Evolutionary conservation across 2,888 invertebrate species (phyloP).

Genomic region (Melangyna quadrimaculata): DNA sequence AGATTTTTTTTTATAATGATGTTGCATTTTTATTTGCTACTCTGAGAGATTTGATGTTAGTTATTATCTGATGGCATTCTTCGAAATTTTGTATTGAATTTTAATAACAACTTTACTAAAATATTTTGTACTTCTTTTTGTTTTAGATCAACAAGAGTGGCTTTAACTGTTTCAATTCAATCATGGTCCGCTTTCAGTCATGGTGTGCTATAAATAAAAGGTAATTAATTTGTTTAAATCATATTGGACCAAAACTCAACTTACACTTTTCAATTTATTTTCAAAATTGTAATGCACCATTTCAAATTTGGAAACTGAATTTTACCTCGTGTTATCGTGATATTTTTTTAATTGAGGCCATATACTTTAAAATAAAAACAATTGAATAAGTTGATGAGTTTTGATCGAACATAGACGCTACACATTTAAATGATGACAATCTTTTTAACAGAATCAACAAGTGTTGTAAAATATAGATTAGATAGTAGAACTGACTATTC

Average conservation of each 20-base stretch:
- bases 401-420: background rate
- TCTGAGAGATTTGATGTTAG: slow-evolving; percentile 39
- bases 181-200: too few species aligned
- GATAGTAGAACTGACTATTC: slow-evolving; percentile 61
- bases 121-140: background rate
- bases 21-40: slow-evolving; percentile 47
- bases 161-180: too few species aligned
- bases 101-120: background rate
- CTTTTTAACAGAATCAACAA: slow-evolving; percentile 15
- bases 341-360: too few species aligned
- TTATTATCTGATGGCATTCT: background rate
- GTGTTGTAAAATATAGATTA: slow-evolving; percentile 28
- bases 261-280: background rate
- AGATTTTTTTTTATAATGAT: background rate
- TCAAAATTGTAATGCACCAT: too few species aligned
- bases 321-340: too few species aligned
- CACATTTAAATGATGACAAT: slow-evolving; percentile 24
- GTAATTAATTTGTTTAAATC: background rate
- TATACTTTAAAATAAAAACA: too few species aligned
- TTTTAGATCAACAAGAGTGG: background rate
- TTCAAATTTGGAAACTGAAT: too few species aligned
- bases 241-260: background rate
- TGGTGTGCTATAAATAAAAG: background rate
- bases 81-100: background rate
- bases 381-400: background rate